Evolutionary conservation across 2,797 vertebrate genomes (phyloP).

Genomic region (Phalanger gymnotis): DNA sequence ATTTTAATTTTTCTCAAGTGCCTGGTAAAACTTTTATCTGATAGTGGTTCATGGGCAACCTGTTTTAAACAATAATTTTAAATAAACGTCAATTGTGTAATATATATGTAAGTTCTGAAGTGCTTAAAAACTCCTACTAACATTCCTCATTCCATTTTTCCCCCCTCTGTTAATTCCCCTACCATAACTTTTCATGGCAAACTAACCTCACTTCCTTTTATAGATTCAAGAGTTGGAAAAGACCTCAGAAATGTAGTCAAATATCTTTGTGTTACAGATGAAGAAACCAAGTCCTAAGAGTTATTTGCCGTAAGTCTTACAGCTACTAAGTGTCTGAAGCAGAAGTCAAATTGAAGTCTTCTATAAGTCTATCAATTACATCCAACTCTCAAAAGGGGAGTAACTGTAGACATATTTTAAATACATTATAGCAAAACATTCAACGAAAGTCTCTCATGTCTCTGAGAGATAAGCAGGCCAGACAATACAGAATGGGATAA

Average conservation of each 20-base stretch:
- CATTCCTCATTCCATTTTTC: not conserved
- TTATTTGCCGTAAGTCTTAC: not conserved
- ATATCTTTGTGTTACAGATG: not conserved
- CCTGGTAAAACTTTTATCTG: not conserved
- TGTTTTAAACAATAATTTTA: not conserved
- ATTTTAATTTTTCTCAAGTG: not conserved
- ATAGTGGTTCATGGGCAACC: not conserved
- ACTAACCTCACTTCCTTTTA: not conserved
- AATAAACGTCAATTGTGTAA: too few relatives aligned
- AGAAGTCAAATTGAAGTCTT: not conserved
- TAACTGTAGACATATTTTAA: not conserved
- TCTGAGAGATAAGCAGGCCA: not conserved
- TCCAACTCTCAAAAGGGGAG: not conserved
- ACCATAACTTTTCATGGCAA: not conserved
- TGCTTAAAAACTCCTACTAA: not conserved
- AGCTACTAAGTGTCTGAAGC: not conserved
- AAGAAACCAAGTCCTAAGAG: not conserved
- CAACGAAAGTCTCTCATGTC: not conserved
- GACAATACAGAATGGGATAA: not conserved
- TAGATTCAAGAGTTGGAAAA: not conserved
- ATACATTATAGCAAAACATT: not conserved
- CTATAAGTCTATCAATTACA: not conserved
- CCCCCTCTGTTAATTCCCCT: not conserved
- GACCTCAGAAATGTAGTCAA: not conserved
- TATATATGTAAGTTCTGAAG: too few relatives aligned